Base-by-base conservation (phyloP, 2,888 invertebrate genomes). In the Agrochola lota region DNA sequence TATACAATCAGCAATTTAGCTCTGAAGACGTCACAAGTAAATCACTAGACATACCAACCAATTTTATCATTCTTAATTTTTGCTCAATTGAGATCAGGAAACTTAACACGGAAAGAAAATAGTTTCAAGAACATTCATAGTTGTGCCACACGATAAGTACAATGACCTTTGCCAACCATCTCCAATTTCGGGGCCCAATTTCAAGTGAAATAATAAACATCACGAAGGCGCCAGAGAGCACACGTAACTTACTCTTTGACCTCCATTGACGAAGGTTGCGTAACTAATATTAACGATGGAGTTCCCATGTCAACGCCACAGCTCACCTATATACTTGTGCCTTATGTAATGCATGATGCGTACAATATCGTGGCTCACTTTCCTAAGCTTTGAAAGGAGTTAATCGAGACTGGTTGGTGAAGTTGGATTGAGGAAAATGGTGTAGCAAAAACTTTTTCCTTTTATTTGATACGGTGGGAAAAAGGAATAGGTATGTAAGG, bases 181-280 rank as follows among this genome's bases (percentile, higher is more conserved):
- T 64, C 17, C 11, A 43, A 71, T 67, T 81, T 80, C 11, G 70
- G 43, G 23, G 78, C 67, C 77, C 71, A 62, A 85, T 80, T 83
- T 70, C 15, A 80, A 81, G 69, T 80, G 67, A 78, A 81, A 85
- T 83, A 81, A 84, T 85, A 83, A 83, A 85, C 66, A 84, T 75
- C 80, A 80, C 78, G 79, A 78, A 82, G 79, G 70, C 86, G 81
- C 89, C 81, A 80, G 85, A 85, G 83, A 72, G 74, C 74, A 87
- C 91, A 93, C 92, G 93, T 93, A 93, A 94, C 91, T 82, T 90
- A 90, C 88, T 90, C 90, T 91, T 91, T 93, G 94, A 94, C 94
- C 94, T 93, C 93, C 89, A 93, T 94, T 85, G 81, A 84, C 79
- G 79, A 87, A 80, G 68, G 81, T 94, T 93, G 87, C 85, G 89